phyloP scores from a whole-genome alignment of 2,113 vertebrate species.

The Suricata suricatta region DNA sequence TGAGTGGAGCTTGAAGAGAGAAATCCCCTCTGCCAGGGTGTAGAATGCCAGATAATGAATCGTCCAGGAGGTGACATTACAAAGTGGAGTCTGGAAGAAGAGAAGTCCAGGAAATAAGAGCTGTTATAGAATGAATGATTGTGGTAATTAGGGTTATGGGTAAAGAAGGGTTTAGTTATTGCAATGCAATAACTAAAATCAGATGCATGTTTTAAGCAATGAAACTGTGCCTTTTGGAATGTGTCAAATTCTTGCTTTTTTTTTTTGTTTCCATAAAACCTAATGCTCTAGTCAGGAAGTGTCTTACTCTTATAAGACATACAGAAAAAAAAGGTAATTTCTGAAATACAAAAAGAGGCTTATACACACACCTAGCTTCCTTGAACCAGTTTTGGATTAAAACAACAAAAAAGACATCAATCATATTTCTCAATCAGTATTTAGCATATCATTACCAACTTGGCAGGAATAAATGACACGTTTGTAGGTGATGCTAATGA shows the following conservation, averaged over 20 bases:
- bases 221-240: background rate
- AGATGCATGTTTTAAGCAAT: background rate
- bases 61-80: background rate
- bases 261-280: background rate
- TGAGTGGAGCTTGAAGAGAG: background rate
- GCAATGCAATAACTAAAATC: conserved; percentile 24
- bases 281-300: background rate
- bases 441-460: conserved; percentile 34
- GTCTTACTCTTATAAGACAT: background rate
- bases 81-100: conserved; percentile 46
- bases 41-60: conserved; percentile 40
- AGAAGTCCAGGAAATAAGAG: conserved; percentile 24
- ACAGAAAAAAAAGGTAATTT: background rate
- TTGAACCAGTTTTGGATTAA: background rate
- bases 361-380: background rate
- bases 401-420: conserved; percentile 33
- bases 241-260: conserved; percentile 6
- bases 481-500: conserved; percentile 55
- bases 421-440: conserved; percentile 36
- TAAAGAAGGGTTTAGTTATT: conserved; percentile 48
- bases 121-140: background rate
- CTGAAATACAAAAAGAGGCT: conserved; percentile 25
- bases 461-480: conserved; percentile 38
- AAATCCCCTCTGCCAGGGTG: background rate
- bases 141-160: conserved; percentile 45